Evolutionary conservation across 1,140 invertebrate species (phyloP).

Genomic region (Hermetia illucens): DNA sequence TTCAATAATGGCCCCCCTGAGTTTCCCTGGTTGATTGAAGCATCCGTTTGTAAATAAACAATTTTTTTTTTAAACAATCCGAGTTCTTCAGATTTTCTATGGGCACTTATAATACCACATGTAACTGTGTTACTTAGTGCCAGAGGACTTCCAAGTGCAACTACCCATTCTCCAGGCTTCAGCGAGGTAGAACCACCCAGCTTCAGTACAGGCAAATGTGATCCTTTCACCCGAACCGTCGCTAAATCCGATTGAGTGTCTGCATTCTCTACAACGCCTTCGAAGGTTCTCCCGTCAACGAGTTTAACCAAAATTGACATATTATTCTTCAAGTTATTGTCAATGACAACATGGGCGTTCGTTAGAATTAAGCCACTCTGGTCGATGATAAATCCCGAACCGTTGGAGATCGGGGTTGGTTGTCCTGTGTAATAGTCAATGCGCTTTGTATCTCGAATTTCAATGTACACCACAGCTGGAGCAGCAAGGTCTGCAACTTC

Average conservation of each 20-base stretch:
- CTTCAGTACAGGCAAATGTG: conserved; percentile 52
- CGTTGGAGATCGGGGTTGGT: conserved; percentile 48
- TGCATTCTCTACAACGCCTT: conserved; percentile 58
- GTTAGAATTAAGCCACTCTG: conserved; percentile 78
- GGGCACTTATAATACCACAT: conserved; percentile 62
- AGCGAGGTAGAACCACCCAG: conserved; percentile 53
- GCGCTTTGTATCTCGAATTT: too few species aligned
- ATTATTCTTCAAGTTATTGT: conserved; percentile 48
- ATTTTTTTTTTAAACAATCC: conserved; percentile 58
- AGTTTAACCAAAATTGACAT: conserved; percentile 41
- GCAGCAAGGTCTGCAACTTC: too few species aligned
- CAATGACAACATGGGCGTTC: conserved; percentile 79
- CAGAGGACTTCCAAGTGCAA: too few species aligned
- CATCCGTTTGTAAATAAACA: conserved; percentile 85
- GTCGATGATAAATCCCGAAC: conserved; percentile 75
- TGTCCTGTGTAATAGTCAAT: conserved; percentile 36
- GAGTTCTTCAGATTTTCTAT: conserved; percentile 56
- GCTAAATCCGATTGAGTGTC: conserved; percentile 70
- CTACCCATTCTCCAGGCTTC: conserved; percentile 71
- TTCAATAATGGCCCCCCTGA: conserved; percentile 83
- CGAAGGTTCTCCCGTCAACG: conserved; percentile 35
- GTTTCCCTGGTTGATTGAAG: conserved; percentile 78
- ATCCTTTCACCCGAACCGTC: conserved; percentile 52
- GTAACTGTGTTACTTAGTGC: conserved; percentile 70
- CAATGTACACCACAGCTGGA: too few species aligned